Evolutionary conservation across 2,888 invertebrate species (phyloP).

Genomic region (Neelides folsomi): DNA sequence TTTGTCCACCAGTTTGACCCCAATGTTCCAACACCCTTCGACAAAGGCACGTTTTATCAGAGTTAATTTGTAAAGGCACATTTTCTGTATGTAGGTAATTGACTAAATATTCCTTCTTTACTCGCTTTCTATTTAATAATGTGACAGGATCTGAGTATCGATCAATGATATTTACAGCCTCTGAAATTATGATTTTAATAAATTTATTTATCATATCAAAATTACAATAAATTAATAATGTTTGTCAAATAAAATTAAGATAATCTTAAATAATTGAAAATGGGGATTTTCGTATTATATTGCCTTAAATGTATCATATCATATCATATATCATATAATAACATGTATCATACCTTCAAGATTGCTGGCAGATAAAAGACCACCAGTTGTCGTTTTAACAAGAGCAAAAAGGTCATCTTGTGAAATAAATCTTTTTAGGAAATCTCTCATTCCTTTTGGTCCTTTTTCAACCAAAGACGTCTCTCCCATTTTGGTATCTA

Average conservation of each 20-base stretch:
- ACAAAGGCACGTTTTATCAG: constrained; percentile 43
- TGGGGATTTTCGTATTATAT: too few relatives aligned
- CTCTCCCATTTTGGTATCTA: too few relatives aligned
- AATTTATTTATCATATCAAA: too few relatives aligned
- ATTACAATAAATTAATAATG: too few relatives aligned
- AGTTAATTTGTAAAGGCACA: constrained; percentile 39
- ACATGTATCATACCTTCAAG: constrained; percentile 14
- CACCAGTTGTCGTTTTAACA: constrained; percentile 16
- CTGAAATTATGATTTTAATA: constrained; percentile 41
- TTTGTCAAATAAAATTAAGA: too few relatives aligned
- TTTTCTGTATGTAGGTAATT: constrained; percentile 43
- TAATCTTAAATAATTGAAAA: too few relatives aligned
- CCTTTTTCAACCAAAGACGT: background rate
- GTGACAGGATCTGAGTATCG: constrained; percentile 42
- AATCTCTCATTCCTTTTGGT: constrained; percentile 7
- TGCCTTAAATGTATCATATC: too few relatives aligned
- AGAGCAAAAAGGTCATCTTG: constrained; percentile 15
- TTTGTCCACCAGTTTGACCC: constrained; percentile 6
- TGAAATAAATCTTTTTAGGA: constrained; percentile 11
- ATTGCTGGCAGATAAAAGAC: constrained; percentile 6
- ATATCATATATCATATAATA: too few relatives aligned
- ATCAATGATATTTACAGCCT: constrained; percentile 43
- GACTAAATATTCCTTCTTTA: constrained; percentile 46
- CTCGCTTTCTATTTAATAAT: constrained; percentile 42
- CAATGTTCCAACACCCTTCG: constrained; percentile 16